Conservation (phyloP, 2,888 invertebrate species). For the Emesis furor region DNA sequence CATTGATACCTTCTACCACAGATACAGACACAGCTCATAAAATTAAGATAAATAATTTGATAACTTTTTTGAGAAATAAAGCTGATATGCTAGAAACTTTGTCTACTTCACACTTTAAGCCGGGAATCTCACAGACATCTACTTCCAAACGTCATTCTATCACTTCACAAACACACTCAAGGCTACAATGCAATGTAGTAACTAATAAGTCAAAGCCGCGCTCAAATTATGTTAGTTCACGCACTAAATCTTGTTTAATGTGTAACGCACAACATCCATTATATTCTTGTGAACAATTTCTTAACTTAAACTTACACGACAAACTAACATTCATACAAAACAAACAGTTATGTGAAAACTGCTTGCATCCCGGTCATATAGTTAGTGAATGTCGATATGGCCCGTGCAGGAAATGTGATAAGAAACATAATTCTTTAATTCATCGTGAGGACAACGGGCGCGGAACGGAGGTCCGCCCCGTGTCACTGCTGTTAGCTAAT, state of each 20-base stretch:
- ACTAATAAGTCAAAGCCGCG: neutral
- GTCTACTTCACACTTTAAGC: neutral
- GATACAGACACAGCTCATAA: conserved; percentile 1
- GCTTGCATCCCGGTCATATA: conserved; percentile 19
- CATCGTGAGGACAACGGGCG: conserved; percentile 20
- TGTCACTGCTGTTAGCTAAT: neutral
- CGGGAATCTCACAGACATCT: neutral
- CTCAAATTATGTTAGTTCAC: neutral
- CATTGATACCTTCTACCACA: neutral
- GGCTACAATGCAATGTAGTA: neutral
- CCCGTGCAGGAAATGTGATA: conserved; percentile 27
- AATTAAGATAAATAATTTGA: conserved; percentile 29
- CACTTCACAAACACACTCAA: neutral
- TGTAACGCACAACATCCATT: conserved; percentile 18
- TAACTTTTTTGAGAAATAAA: conserved; percentile 33
- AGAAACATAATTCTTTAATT: conserved; percentile 18
- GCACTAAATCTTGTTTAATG: neutral
- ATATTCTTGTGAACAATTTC: conserved; percentile 11
- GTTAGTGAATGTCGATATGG: conserved; percentile 15
- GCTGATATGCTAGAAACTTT: conserved; percentile 43
- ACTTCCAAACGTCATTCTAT: neutral
- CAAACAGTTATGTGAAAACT: conserved; percentile 27
- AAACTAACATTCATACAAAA: conserved; percentile 18
- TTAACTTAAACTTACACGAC: neutral
- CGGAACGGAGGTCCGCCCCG: neutral